Evolutionary conservation across 1,140 invertebrate genomes (phyloP), one percentile per base, ranked within the genome.

Genomic region (Macrosteles quadrilineatus): DNA sequence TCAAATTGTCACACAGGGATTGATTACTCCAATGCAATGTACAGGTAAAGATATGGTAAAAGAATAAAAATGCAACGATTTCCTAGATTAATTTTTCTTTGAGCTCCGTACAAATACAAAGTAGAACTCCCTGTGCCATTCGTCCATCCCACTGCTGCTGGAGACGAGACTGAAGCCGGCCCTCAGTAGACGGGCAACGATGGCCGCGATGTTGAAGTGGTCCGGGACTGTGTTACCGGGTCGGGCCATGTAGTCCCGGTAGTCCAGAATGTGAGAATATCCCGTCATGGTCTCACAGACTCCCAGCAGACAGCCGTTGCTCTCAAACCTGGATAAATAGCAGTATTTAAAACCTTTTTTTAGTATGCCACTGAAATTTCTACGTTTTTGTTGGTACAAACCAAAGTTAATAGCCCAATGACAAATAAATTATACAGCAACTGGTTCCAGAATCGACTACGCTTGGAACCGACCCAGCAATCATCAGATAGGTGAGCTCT

Each of bases 61-160:
- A n/a, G n/a, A n/a, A n/a, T n/a, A n/a, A n/a, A n/a, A n/a, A n/a
- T n/a, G n/a, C n/a, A n/a, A n/a, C n/a, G n/a, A n/a, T n/a, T 6
- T 36, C 14, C 14, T 6, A 36, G 14, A 50, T 50, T 50, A 21
- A 50, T 17, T 19, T 19, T 50, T 50, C 4, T 50, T 50, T 4
- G n/a, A 3, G 4, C 21, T 50, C n/a, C 47, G 4, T 4, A 50
- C n/a, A 17, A 50, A 50, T 50, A 50, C 47, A 50, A 50, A 50
- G n/a, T 50, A 50, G n/a, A 50, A 50, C 47, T 50, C 6, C 3
- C 47, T 6, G n/a, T 50, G 47, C 47, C 47, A 50, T 4, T 50
- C 47, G 47, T 50, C 47, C 47, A 50, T 50, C n/a, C 47, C 47
- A 21, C 47, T 50, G 47, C 47, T 50, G 47, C 47, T 50, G 21